Conservation (phyloP, 2,888 invertebrate species). For the Mantis religiosa region DNA sequence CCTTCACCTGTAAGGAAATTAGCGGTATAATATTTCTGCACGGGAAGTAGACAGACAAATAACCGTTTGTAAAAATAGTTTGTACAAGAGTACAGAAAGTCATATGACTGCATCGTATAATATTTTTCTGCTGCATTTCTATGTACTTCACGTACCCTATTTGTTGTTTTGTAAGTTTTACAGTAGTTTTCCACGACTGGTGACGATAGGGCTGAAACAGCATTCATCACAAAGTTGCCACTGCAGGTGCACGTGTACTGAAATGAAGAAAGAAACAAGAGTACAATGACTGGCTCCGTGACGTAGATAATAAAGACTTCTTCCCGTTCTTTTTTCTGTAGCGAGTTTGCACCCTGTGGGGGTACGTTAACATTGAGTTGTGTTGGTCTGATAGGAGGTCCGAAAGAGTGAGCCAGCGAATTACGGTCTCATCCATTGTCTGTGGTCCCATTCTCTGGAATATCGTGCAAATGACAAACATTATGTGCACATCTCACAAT, state of each 20-base stretch:
- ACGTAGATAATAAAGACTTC: not conserved
- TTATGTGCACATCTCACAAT: not conserved
- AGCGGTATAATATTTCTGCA: too few relatives aligned
- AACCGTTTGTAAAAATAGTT: too few relatives aligned
- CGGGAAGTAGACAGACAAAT: too few relatives aligned
- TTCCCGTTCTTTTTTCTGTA: not conserved
- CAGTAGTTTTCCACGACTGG: too few relatives aligned
- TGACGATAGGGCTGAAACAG: not conserved
- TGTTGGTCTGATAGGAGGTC: not conserved
- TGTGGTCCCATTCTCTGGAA: not conserved
- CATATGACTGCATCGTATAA: too few relatives aligned
- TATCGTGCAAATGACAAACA: conserved; percentile 11
- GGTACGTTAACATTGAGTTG: not conserved
- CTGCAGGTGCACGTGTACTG: not conserved
- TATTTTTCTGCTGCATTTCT: too few relatives aligned
- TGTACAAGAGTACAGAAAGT: too few relatives aligned
- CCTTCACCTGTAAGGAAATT: too few relatives aligned
- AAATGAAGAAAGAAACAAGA: not conserved
- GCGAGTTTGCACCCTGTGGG: not conserved
- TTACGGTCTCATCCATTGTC: not conserved
- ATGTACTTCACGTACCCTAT: too few relatives aligned
- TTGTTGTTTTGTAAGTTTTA: too few relatives aligned
- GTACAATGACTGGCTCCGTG: not conserved
- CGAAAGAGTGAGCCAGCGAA: not conserved
- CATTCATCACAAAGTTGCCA: not conserved